Conservation (phyloP, 1,140 invertebrate genomes). For the Aradophagus sp. region DNA sequence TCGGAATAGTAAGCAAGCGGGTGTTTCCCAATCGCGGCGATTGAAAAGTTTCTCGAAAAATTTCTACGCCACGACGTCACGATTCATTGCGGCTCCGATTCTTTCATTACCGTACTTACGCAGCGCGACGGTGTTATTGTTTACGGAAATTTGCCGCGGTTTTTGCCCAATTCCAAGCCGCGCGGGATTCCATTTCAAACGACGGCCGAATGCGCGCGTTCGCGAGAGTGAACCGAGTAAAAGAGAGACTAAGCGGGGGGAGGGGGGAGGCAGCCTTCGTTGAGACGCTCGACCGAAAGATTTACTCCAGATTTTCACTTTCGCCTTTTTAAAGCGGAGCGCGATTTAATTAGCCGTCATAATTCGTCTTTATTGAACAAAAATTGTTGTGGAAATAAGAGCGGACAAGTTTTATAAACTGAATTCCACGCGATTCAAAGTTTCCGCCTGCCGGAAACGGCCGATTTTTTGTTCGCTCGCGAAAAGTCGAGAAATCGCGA, state of each 20-base stretch:
- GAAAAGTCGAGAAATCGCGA: too few species aligned
- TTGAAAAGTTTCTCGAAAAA: slow-evolving; percentile 47
- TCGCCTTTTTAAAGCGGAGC: slow-evolving; percentile 29
- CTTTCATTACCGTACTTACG: slow-evolving; percentile 49
- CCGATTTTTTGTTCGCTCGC: too few species aligned
- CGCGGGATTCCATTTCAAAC: slow-evolving; percentile 32
- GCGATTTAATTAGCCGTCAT: slow-evolving; percentile 27
- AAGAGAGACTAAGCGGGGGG: neutral
- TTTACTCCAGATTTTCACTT: slow-evolving; percentile 40
- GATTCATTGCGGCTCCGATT: slow-evolving; percentile 44
- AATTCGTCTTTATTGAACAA: slow-evolving; percentile 23
- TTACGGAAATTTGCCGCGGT: slow-evolving; percentile 32
- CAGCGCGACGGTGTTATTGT: slow-evolving; percentile 46
- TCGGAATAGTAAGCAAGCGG: too few species aligned
- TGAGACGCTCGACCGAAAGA: too few species aligned
- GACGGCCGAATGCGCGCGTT: slow-evolving; percentile 4
- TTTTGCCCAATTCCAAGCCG: slow-evolving; percentile 22
- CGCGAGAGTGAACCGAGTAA: slow-evolving; percentile 22
- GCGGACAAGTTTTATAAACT: too few species aligned
- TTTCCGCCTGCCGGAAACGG: too few species aligned
- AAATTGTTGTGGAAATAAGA: slow-evolving; percentile 18
- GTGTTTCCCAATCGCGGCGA: slow-evolving; percentile 5
- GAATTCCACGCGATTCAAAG: neutral
- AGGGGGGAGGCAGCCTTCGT: too few species aligned
- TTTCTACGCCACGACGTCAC: slow-evolving; percentile 39